phyloP scores from a whole-genome alignment of 2,797 vertebrate species.

The Anguilla obscura region DNA sequence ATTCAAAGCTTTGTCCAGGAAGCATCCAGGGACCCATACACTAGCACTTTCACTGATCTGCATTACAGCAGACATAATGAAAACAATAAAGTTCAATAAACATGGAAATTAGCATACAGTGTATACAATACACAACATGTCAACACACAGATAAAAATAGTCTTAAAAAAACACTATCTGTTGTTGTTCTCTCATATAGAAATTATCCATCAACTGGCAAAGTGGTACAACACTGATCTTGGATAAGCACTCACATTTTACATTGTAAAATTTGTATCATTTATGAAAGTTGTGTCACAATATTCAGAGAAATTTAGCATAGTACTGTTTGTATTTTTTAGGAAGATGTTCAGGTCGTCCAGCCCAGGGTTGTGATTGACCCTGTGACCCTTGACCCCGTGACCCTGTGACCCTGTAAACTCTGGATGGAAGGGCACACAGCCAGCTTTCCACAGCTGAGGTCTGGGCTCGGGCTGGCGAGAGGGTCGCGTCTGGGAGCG shows the following conservation, averaged over 20 bases:
- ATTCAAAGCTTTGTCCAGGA: too few species aligned
- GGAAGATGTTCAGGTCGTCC: not conserved
- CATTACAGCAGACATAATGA: too few species aligned
- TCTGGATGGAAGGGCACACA: not conserved
- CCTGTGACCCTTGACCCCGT: not conserved
- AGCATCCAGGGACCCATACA: too few species aligned
- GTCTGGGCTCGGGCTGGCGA: not conserved
- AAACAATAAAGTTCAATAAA: too few species aligned
- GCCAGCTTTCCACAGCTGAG: not conserved
- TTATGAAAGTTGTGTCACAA: not conserved
- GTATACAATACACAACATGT: not conserved
- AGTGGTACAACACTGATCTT: not conserved
- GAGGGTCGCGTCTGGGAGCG: not conserved
- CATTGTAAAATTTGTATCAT: not conserved
- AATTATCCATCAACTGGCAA: not conserved
- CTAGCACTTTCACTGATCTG: too few species aligned
- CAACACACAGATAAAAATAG: not conserved
- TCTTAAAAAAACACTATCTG: not conserved
- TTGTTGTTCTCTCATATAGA: not conserved
- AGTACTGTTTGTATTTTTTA: not conserved
- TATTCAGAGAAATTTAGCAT: constrained; percentile 61
- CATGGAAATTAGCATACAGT: too few species aligned
- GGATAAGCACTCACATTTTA: not conserved
- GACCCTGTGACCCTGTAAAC: not conserved
- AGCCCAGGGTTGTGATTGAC: not conserved